A percentile compares a stretch with the other conserved stretches of the same genome.
phyloP scores from a whole-genome alignment of 2,113 vertebrate genomes.

The Notechis scutatus region DNA sequence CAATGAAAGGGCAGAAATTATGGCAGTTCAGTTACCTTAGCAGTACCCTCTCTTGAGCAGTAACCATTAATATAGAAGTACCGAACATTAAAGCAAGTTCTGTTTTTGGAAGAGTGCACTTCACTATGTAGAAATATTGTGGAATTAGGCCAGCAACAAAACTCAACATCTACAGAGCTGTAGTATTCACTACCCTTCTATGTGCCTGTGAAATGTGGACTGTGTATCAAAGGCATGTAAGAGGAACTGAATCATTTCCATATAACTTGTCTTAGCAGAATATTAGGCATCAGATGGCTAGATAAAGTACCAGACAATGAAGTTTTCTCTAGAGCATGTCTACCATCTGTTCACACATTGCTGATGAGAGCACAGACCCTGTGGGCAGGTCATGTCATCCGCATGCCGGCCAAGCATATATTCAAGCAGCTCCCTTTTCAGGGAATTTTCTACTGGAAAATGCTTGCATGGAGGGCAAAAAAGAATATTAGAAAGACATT shows the following conservation, averaged over 20 bases:
- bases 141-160: neutral
- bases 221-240: neutral
- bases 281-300: neutral
- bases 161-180: neutral
- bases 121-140: neutral
- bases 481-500: neutral
- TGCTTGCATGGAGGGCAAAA: neutral
- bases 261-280: neutral
- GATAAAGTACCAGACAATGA: neutral
- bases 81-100: neutral
- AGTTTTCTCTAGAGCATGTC: neutral
- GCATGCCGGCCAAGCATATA: neutral
- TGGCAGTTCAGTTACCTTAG: neutral
- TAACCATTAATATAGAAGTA: neutral
- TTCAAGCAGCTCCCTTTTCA: neutral
- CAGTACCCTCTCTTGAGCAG: neutral
- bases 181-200: neutral
- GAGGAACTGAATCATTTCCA: neutral
- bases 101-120: neutral
- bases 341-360: neutral
- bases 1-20: neutral
- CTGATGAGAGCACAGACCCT: neutral
- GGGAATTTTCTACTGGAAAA: neutral
- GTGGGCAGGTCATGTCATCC: neutral
- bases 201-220: neutral